These are phyloP conservation scores for Lithophane leautieri DNA, from an alignment of 2,888 invertebrate species.

Conservation along the genomic window DNA sequence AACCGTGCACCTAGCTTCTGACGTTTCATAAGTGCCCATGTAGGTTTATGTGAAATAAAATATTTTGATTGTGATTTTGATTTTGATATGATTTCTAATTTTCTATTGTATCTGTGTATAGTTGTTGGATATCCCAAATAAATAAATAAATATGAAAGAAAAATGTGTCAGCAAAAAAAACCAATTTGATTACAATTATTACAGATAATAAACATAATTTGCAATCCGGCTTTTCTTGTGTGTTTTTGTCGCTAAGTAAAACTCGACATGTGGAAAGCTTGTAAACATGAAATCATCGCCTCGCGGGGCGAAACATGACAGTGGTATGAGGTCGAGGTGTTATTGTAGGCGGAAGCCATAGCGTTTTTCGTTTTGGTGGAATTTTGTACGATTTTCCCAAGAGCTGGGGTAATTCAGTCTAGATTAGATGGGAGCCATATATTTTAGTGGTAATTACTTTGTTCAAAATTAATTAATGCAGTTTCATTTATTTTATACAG, in stretches of 20 bases:
- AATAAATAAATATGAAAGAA: too few species aligned
- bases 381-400: not conserved
- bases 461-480: not conserved
- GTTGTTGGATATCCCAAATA: too few species aligned
- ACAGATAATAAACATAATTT: slow-evolving; percentile 12
- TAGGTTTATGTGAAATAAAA: too few species aligned
- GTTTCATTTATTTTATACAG: not conserved
- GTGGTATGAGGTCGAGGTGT: slow-evolving; percentile 21
- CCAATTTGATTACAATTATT: not conserved
- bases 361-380: accelerated
- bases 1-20: too few species aligned
- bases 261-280: slow-evolving; percentile 43
- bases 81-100: too few species aligned
- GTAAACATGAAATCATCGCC: slow-evolving; percentile 50
- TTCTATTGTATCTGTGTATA: too few species aligned
- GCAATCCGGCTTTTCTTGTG: slow-evolving; percentile 5
- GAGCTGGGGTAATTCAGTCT: not conserved
- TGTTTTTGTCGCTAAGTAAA: slow-evolving; percentile 42
- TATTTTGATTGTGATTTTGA: too few species aligned
- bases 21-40: too few species aligned
- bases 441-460: not conserved
- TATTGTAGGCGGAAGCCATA: slow-evolving; percentile 15
- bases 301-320: slow-evolving; percentile 43
- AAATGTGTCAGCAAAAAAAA: slow-evolving; percentile 6
- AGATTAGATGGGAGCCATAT: not conserved